phyloP scores from a whole-genome alignment of 2,797 vertebrate genomes.

The Pithecia hirsuta region DNA sequence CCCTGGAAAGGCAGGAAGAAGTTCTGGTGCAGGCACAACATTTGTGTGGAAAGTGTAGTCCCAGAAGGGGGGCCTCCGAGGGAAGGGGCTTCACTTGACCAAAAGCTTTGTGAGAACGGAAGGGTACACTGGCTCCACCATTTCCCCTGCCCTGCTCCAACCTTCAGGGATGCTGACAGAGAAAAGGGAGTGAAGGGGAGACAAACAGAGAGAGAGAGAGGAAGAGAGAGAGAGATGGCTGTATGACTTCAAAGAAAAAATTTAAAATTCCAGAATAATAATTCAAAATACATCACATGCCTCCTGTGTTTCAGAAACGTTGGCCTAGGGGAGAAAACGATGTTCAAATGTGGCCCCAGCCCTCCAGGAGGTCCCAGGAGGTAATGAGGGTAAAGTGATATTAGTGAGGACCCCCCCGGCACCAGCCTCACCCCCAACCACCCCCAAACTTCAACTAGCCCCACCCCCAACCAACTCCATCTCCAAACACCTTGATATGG shows the following conservation, averaged over 20 bases:
- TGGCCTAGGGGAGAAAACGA: background rate
- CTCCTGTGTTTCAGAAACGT: background rate
- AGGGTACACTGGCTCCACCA: background rate
- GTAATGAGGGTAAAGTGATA: fast-evolving
- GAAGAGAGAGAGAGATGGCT: background rate
- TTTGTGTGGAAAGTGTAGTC: background rate
- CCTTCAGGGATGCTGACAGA: background rate
- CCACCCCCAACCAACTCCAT: background rate
- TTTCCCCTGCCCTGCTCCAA: background rate
- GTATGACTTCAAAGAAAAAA: background rate
- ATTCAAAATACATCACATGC: background rate
- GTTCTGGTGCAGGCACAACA: background rate
- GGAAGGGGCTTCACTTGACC: background rate
- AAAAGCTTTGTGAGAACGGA: fast-evolving
- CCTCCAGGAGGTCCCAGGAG: background rate
- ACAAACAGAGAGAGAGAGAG: background rate
- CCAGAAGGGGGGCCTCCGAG: background rate
- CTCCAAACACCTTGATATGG: background rate
- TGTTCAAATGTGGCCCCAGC: too few species aligned
- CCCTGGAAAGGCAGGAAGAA: too few species aligned
- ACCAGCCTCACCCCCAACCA: background rate
- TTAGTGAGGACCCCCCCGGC: background rate
- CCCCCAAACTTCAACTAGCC: background rate
- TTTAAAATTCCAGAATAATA: background rate
- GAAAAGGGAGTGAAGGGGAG: background rate